Percentiles rank a stretch among this genome's conserved stretches.
phyloP scores from a whole-genome alignment of 2,797 vertebrate genomes.

The Mus minutoides region DNA sequence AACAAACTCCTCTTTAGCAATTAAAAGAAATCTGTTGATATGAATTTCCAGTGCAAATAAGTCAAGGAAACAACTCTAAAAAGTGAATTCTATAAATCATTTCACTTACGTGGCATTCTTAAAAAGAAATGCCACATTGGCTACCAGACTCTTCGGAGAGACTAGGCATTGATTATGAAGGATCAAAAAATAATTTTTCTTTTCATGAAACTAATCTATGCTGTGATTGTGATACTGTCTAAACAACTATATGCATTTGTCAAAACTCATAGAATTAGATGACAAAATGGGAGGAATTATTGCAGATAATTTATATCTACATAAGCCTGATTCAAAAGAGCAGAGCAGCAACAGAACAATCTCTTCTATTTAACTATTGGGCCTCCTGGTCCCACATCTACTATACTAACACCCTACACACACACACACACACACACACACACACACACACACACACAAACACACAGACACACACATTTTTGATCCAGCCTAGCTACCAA shows the following conservation, averaged over 20 bases:
- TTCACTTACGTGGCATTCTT: not conserved
- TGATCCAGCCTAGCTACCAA: not conserved
- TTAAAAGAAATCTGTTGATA: not conserved
- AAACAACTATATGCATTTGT: not conserved
- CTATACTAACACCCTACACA: no score
- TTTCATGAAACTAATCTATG: not conserved
- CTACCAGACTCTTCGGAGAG: not conserved
- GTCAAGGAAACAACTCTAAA: not conserved
- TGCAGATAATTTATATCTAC: not conserved
- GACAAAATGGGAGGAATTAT: not conserved
- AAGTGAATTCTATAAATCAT: not conserved
- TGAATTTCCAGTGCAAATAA: not conserved
- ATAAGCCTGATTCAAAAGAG: not conserved
- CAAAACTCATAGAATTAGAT: constrained; percentile 4
- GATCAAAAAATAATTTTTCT: not conserved
- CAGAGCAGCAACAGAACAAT: not conserved
- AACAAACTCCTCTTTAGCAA: not conserved
- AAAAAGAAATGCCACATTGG: not conserved
- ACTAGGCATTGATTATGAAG: not conserved
- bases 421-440: not conserved
- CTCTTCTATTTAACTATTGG: not conserved
- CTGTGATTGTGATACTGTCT: not conserved
- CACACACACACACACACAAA: not conserved
- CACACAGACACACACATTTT: not conserved
- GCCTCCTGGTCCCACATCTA: not conserved